A percentile compares a stretch with the other conserved stretches of the same genome.
phyloP scores from a whole-genome alignment of 2,888 invertebrate genomes.

The Aleiodes leptofemur region DNA sequence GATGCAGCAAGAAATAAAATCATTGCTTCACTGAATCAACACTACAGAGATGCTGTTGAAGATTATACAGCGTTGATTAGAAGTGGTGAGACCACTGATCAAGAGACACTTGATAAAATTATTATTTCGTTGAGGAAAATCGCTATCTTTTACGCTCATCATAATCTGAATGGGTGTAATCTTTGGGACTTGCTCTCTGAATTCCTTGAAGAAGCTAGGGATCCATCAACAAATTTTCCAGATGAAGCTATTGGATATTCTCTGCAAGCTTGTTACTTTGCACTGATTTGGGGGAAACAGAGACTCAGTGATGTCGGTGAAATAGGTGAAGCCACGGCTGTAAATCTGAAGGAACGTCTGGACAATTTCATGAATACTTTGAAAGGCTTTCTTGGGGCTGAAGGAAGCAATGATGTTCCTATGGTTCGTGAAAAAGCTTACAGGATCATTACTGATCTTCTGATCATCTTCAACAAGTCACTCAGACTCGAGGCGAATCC shows the following conservation, averaged over 20 bases:
- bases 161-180: slow-evolving; percentile 95
- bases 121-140: slow-evolving; percentile 94
- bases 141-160: slow-evolving; percentile 95
- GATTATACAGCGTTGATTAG: slow-evolving; percentile 86
- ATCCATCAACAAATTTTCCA: slow-evolving; percentile 70
- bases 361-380: slow-evolving; percentile 86
- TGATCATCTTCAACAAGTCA: slow-evolving; percentile 95
- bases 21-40: slow-evolving; percentile 92
- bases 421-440: slow-evolving; percentile 82
- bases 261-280: slow-evolving; percentile 90
- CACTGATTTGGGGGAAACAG: slow-evolving; percentile 92
- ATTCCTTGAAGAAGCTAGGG: slow-evolving; percentile 80
- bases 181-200: slow-evolving; percentile 92
- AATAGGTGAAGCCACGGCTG: slow-evolving; percentile 78
- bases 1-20: slow-evolving; percentile 93
- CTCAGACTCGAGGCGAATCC: slow-evolving; percentile 77
- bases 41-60: slow-evolving; percentile 90
- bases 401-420: background rate
- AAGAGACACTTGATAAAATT: slow-evolving; percentile 95
- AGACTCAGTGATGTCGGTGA: slow-evolving; percentile 83
- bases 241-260: slow-evolving; percentile 84
- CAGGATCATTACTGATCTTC: slow-evolving; percentile 94
- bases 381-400: slow-evolving; percentile 79
- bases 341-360: slow-evolving; percentile 83
- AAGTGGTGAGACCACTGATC: slow-evolving; percentile 92